Base-by-base conservation (phyloP, 2,797 vertebrate genomes). In the Epinephelus awoara region DNA sequence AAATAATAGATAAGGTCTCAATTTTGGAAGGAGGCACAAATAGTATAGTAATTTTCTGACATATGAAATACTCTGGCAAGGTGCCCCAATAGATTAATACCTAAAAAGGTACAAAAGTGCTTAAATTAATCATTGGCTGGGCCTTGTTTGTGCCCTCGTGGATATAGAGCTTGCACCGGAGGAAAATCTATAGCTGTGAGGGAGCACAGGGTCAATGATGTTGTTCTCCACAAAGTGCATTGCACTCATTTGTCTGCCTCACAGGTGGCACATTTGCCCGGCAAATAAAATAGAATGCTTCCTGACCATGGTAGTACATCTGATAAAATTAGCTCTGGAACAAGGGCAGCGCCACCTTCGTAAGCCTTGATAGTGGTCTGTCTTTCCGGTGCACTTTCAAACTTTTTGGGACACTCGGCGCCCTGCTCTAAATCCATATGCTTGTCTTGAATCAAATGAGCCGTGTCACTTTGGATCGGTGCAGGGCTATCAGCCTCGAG, bases 271-370 rank as follows among this genome's bases (percentile, higher is more conserved):
- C 81, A 85, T 92, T 89, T 90, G 79, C 87, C 83, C 66, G 57
- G 75, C 88, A 85, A 92, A 93, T 91, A 91, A 77, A 85, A 88
- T 75, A 80, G 78, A 86, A 91, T 76, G 75, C 82, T 87, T 92
- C 85, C 86, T 71, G 85, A 91, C 77, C 82, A 80, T 70, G 89
- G 75, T 70, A 75, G 84, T 61, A 82, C 88, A 86, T 93, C 88
- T 90, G 93, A 92, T 92, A 93, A 92, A 94, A 94, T 93, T 92
- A 93, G 93, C 89, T 91, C 80, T 6, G 67, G 87, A 88, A 88
- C 90, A 92, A 94, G 93, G 92, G 79, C 89, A 82, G 84, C 15
- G 72, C 73, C 86, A 89, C 91, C 91, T 93, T 89, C 64, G n/a
- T 67, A 64, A 84, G 66, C 83, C 88, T 88, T 58, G 82, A 84